phyloP scores from a whole-genome alignment of 1,140 invertebrate species.

The Calosoma granatense region DNA sequence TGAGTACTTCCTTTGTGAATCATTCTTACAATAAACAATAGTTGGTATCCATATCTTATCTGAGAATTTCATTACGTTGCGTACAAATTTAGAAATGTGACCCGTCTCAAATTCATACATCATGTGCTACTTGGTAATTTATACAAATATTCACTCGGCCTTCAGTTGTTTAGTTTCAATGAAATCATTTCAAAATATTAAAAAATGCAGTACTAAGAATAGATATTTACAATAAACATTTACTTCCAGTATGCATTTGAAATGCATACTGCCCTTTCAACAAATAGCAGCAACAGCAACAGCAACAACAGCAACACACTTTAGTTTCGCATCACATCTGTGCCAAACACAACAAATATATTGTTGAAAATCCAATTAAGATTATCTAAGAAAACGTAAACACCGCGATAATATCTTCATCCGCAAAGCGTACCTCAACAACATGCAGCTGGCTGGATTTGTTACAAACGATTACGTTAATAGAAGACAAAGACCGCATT shows the following conservation, averaged over 20 bases:
- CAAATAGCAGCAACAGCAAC: too few relatives aligned
- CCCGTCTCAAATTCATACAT: too few relatives aligned
- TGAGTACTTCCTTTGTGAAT: too few relatives aligned
- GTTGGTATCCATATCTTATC: too few relatives aligned
- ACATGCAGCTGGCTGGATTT: background rate
- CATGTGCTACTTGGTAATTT: too few relatives aligned
- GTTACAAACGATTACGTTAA: conserved; percentile 6
- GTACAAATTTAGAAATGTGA: too few relatives aligned
- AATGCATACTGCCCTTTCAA: too few relatives aligned
- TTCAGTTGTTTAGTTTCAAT: background rate
- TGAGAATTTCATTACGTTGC: too few relatives aligned
- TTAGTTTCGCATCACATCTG: background rate
- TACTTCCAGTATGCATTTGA: background rate
- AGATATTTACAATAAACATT: background rate
- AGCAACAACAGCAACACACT: too few relatives aligned
- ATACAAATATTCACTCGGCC: background rate
- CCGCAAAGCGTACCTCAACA: background rate
- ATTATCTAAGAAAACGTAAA: conserved; percentile 8
- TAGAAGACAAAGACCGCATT: conserved; percentile 8
- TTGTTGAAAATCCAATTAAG: conserved; percentile 6
- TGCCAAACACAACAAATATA: background rate
- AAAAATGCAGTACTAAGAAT: background rate
- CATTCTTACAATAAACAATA: too few relatives aligned
- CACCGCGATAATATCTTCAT: background rate
- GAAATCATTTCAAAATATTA: background rate